A percentile compares a stretch with the other conserved stretches of the same genome.
Evolutionary conservation across 2,113 vertebrate species (phyloP).

Genomic region (Cryptomyrus ogoouensis): DNA sequence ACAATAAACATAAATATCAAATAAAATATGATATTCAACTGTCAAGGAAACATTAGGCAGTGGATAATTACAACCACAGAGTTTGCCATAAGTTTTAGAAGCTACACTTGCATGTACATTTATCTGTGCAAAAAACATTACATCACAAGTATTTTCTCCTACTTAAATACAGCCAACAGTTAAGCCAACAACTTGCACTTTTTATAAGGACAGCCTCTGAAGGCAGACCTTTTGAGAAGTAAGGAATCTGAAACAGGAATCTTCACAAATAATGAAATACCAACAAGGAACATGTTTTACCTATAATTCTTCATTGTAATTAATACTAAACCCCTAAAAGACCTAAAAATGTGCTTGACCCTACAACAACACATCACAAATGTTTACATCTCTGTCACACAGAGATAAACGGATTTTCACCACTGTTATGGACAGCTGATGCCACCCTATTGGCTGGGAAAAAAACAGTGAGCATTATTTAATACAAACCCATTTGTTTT

Average conservation of each 20-base stretch:
- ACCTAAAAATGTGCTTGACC: not conserved
- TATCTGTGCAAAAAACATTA: constrained; percentile 97
- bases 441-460: not conserved
- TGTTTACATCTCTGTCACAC: constrained; percentile 9
- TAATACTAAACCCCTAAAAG: not conserved
- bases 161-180: constrained; percentile 95
- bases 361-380: not conserved
- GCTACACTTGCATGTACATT: constrained; percentile 98
- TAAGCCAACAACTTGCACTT: constrained; percentile 74
- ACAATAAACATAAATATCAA: constrained; percentile 60
- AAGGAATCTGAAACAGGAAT: not conserved
- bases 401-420: not conserved
- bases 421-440: not conserved
- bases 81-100: constrained; percentile 78
- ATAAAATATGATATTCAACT: constrained; percentile 55
- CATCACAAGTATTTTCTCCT: constrained; percentile 86
- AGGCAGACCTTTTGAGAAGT: not conserved
- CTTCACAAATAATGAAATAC: constrained; percentile 15
- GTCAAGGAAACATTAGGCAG: constrained; percentile 67
- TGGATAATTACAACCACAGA: constrained; percentile 71
- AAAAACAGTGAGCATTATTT: not conserved
- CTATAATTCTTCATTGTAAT: constrained; percentile 5
- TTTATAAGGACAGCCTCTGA: constrained; percentile 57
- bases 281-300: constrained; percentile 14
- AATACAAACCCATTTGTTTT: not conserved